These are phyloP conservation scores for Holacanthella duospinosa DNA, from an alignment of 2,888 invertebrate species.

Conservation along the genomic window DNA sequence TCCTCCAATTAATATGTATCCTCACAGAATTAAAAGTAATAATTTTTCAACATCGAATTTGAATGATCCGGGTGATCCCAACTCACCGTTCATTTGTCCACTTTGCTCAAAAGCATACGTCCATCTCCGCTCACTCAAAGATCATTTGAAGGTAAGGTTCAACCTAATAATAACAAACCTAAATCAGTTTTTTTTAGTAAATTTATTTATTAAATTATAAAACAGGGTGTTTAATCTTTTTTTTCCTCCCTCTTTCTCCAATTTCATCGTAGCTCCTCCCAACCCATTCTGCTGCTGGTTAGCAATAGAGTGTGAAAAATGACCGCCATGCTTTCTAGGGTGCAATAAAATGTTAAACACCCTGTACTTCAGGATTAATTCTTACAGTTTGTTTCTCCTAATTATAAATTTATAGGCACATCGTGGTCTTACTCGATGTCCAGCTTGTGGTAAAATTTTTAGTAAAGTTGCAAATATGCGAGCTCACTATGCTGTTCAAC, in stretches of 20 bases:
- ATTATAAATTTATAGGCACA: neutral
- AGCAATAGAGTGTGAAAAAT: too few relatives aligned
- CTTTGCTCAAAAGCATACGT: neutral
- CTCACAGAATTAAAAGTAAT: neutral
- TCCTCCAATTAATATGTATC: too few relatives aligned
- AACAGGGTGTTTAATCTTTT: too few relatives aligned
- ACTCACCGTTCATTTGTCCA: conserved; percentile 2
- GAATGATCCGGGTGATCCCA: conserved; percentile 2
- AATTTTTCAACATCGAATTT: neutral
- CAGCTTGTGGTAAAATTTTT: conserved; percentile 25
- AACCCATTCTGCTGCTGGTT: too few relatives aligned
- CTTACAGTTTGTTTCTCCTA: neutral
- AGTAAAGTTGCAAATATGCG: conserved; percentile 28
- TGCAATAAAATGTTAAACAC: too few relatives aligned
- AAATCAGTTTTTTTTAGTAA: too few relatives aligned
- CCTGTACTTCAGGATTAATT: too few relatives aligned
- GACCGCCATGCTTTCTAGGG: too few relatives aligned
- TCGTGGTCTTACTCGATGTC: conserved; percentile 30
- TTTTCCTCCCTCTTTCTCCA: too few relatives aligned
- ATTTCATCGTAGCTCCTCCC: too few relatives aligned
- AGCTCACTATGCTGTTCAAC: conserved; percentile 6
- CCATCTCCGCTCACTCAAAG: conserved; percentile 3
- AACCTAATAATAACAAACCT: too few relatives aligned
- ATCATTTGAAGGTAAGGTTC: neutral
- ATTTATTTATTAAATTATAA: too few relatives aligned